Evolutionary conservation across 2,797 vertebrate genomes (phyloP).

Genomic region (Cyprinella venusta): DNA sequence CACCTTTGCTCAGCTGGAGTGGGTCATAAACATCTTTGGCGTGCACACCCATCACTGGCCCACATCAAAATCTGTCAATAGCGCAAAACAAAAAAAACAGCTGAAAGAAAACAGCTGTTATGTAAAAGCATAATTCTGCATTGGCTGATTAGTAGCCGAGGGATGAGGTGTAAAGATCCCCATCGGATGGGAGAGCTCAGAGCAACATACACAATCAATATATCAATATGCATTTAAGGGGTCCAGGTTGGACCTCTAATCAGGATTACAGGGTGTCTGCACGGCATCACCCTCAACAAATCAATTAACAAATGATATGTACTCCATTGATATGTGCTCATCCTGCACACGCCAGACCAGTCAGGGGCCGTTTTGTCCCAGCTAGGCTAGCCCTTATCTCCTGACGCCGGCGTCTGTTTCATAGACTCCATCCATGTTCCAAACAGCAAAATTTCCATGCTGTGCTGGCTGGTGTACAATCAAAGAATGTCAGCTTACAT

Average conservation of each 20-base stretch:
- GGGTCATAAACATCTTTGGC: constrained; percentile 42
- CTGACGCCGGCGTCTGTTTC: constrained; percentile 53
- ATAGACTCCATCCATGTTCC: constrained; percentile 54
- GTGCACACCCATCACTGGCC: constrained; percentile 43
- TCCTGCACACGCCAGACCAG: constrained; percentile 41
- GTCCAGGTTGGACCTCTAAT: constrained; percentile 51
- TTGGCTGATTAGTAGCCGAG: constrained; percentile 54
- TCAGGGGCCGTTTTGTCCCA: constrained; percentile 44
- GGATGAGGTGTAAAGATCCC: constrained; percentile 66
- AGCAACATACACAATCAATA: constrained; percentile 82
- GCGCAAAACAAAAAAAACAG: neutral
- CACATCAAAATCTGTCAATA: constrained; percentile 45
- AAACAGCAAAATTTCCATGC: constrained; percentile 60
- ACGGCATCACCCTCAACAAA: constrained; percentile 60
- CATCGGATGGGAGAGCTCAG: constrained; percentile 77
- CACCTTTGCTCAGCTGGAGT: constrained; percentile 46
- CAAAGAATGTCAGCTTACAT: constrained; percentile 62
- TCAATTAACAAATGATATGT: constrained; percentile 65
- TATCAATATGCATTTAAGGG: constrained; percentile 84
- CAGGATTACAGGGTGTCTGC: constrained; percentile 57
- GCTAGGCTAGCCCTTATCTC: constrained; percentile 59
- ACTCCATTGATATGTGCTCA: constrained; percentile 53
- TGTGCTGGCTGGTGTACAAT: constrained; percentile 63
- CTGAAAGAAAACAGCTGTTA: constrained; percentile 58
- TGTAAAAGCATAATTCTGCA: constrained; percentile 57